A percentile compares a stretch with the other conserved stretches of the same genome.
phyloP scores from a whole-genome alignment of 1,140 invertebrate genomes.

The Halesus radiatus region DNA sequence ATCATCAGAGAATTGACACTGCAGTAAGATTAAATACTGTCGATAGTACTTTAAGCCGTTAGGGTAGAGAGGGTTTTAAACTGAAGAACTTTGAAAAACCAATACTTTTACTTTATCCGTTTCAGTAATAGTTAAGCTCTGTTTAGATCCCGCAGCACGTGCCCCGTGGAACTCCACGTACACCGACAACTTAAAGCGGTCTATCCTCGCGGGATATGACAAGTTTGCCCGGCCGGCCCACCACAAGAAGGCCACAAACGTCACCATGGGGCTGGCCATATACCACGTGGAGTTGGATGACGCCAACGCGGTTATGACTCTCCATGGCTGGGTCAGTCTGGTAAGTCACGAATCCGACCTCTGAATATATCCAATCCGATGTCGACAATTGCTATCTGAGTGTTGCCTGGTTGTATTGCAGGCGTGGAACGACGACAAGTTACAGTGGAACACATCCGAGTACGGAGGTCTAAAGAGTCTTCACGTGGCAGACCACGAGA shows the following conservation, averaged over 20 bases:
- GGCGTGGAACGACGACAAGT: slow-evolving; percentile 76
- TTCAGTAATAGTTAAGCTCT: too few species aligned
- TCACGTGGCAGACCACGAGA: slow-evolving; percentile 74
- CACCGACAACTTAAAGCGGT: slow-evolving; percentile 72
- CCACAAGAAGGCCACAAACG: slow-evolving; percentile 70
- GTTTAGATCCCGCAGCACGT: not conserved
- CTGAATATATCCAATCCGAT: too few species aligned
- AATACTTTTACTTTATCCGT: too few species aligned
- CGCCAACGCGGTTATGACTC: slow-evolving; percentile 69
- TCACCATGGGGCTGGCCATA: slow-evolving; percentile 70
- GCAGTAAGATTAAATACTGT: too few species aligned
- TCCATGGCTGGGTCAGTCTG: slow-evolving; percentile 73
- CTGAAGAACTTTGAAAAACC: too few species aligned
- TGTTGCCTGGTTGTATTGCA: slow-evolving; percentile 59
- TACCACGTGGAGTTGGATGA: slow-evolving; percentile 74
- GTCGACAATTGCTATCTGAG: too few species aligned
- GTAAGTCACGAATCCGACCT: slow-evolving; percentile 62
- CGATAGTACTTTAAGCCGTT: too few species aligned
- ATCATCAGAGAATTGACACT: too few species aligned
- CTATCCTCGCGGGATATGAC: slow-evolving; percentile 75
- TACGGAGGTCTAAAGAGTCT: slow-evolving; percentile 73
- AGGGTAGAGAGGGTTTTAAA: too few species aligned
- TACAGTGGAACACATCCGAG: slow-evolving; percentile 74
- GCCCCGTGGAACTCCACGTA: slow-evolving; percentile 71
- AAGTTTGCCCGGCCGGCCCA: slow-evolving; percentile 74